Evolutionary conservation across 2,797 vertebrate genomes (phyloP).

Genomic region (Myotis findleyi): DNA sequence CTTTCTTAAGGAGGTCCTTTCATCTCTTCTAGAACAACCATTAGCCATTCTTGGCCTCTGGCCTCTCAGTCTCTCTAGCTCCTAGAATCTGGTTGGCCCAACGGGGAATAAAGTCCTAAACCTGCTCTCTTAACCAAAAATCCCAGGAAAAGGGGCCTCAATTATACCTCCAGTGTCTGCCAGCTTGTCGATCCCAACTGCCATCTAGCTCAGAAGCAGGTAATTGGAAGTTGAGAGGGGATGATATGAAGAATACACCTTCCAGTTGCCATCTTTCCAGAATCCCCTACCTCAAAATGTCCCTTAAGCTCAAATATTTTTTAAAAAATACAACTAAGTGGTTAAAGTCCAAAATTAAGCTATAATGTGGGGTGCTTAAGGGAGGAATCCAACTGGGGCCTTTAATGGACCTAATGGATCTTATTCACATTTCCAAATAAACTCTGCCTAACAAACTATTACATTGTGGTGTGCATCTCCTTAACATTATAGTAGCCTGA

Average conservation of each 20-base stretch:
- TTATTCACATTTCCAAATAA: neutral
- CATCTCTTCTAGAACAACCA: neutral
- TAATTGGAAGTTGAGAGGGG: neutral
- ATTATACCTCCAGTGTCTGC: neutral
- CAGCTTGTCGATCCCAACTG: neutral
- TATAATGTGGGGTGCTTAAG: neutral
- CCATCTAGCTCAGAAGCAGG: neutral
- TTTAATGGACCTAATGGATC: neutral
- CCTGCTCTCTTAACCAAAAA: neutral
- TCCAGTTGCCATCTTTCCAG: neutral
- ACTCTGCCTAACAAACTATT: neutral
- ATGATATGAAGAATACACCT: neutral
- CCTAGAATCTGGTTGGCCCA: neutral
- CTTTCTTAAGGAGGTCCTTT: neutral
- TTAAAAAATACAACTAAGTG: neutral
- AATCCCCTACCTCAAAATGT: neutral
- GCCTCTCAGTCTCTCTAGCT: neutral
- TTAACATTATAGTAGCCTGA: neutral
- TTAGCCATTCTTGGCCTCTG: neutral
- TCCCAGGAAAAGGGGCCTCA: neutral
- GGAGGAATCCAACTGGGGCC: neutral
- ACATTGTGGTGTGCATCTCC: neutral
- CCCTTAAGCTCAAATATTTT: neutral
- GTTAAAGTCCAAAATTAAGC: slow-evolving; percentile 24
- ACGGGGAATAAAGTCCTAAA: neutral